Conservation (phyloP, 2,888 invertebrate species). For the Apamea monoglypha region DNA sequence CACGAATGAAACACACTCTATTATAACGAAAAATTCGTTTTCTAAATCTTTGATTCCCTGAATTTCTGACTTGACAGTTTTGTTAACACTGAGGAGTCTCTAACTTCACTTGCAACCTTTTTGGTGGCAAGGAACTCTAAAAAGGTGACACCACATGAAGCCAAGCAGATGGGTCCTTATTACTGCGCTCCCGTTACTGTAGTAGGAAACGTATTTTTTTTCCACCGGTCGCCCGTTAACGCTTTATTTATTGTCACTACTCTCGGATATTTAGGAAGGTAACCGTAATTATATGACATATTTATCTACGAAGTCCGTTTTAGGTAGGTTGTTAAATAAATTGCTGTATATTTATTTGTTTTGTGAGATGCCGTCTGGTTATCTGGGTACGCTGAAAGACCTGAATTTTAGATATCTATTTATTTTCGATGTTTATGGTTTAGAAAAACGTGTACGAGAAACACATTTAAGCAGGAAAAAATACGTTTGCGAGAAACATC, state of each 20-base stretch:
- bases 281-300: constrained; percentile 71
- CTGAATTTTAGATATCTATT: constrained; percentile 4
- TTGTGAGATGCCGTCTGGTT: constrained; percentile 18
- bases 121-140: constrained; percentile 59
- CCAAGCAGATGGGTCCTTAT: constrained; percentile 88
- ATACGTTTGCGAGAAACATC: background rate
- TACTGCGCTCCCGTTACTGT: constrained; percentile 88
- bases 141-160: constrained; percentile 78
- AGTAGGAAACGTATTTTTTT: constrained; percentile 87
- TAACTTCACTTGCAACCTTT: constrained; percentile 7
- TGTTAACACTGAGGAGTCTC: background rate
- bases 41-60: background rate
- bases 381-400: constrained; percentile 7
- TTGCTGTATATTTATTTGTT: constrained; percentile 52
- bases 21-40: background rate
- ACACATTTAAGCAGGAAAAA: background rate
- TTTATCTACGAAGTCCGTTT: constrained; percentile 65
- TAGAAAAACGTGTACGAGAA: background rate
- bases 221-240: constrained; percentile 80
- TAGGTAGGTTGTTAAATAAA: constrained; percentile 59
- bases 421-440: background rate
- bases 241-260: constrained; percentile 85
- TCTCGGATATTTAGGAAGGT: constrained; percentile 78
- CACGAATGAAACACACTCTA: background rate
- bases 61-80: background rate